Percentiles rank a stretch among this genome's conserved stretches.
Conservation (phyloP, 2,888 invertebrate genomes). For the Netelia inedita region DNA sequence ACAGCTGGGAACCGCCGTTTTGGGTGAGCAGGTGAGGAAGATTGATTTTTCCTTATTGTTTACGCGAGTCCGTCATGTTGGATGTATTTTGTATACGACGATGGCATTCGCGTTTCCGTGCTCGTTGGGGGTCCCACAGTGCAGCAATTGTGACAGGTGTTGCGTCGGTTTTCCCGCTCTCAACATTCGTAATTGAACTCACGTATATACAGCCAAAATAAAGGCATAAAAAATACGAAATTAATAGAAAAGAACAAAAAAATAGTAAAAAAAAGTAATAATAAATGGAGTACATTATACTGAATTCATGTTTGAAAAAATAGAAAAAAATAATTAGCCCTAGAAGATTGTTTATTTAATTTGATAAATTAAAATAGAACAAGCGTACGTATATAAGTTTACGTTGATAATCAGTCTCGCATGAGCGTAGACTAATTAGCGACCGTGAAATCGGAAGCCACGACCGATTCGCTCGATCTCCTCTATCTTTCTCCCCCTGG, state of each 20-base stretch:
- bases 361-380: too few relatives aligned
- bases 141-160: slow-evolving; percentile 56
- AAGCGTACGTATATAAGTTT: neutral
- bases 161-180: slow-evolving; percentile 43
- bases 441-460: slow-evolving; percentile 76
- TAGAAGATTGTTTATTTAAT: too few relatives aligned
- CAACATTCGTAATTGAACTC: slow-evolving; percentile 27
- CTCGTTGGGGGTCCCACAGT: slow-evolving; percentile 48
- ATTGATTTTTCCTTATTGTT: slow-evolving; percentile 74
- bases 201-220: neutral
- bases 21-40: slow-evolving; percentile 75
- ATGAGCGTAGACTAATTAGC: slow-evolving; percentile 76
- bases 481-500: slow-evolving; percentile 61
- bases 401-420: slow-evolving; percentile 18
- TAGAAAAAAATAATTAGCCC: too few relatives aligned
- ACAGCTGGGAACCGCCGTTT: slow-evolving; percentile 77
- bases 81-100: slow-evolving; percentile 8
- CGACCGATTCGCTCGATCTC: slow-evolving; percentile 74
- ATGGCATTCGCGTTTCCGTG: slow-evolving; percentile 37
- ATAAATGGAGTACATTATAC: too few relatives aligned
- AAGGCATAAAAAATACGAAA: neutral
- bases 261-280: neutral
- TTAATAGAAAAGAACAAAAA: neutral
- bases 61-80: slow-evolving; percentile 13
- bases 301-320: too few relatives aligned